These are phyloP conservation scores for Lagopus muta DNA, from an alignment of 2,113 vertebrate genomes.

Conservation along the genomic window DNA sequence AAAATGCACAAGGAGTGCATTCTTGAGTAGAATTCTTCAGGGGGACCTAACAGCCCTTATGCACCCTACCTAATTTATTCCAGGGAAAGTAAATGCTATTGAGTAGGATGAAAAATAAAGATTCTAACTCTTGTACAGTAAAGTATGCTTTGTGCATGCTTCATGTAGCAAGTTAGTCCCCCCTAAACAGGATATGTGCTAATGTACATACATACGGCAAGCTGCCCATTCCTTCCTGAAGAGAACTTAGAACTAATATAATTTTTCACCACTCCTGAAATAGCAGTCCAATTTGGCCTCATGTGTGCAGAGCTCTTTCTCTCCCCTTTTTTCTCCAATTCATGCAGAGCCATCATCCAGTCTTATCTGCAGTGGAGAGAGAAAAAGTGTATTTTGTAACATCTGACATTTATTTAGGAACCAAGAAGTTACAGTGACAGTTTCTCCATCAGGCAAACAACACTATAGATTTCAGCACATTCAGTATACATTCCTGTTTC, in stretches of 20 bases:
- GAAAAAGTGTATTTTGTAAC: not conserved
- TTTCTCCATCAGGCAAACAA: not conserved
- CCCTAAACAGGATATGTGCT: not conserved
- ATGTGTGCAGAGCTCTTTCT: not conserved
- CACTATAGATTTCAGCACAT: not conserved
- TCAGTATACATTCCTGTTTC: not conserved
- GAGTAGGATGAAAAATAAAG: not conserved
- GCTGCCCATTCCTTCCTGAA: not conserved
- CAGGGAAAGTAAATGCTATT: not conserved
- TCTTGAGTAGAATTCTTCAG: not conserved
- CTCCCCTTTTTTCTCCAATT: not conserved
- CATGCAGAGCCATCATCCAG: not conserved
- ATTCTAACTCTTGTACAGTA: no score
- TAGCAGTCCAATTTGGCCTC: not conserved
- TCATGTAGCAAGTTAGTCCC: not conserved
- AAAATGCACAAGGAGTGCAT: not conserved
- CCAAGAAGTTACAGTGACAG: not conserved
- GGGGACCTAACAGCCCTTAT: rapidly evolving
- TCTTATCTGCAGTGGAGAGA: not conserved
- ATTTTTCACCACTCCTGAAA: not conserved
- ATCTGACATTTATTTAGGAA: not conserved
- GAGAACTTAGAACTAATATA: not conserved
- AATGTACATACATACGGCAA: not conserved
- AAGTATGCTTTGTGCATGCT: not conserved
- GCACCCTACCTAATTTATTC: not conserved